Evolutionary conservation across 2,113 vertebrate species (phyloP).

Genomic region (Naja naja): DNA sequence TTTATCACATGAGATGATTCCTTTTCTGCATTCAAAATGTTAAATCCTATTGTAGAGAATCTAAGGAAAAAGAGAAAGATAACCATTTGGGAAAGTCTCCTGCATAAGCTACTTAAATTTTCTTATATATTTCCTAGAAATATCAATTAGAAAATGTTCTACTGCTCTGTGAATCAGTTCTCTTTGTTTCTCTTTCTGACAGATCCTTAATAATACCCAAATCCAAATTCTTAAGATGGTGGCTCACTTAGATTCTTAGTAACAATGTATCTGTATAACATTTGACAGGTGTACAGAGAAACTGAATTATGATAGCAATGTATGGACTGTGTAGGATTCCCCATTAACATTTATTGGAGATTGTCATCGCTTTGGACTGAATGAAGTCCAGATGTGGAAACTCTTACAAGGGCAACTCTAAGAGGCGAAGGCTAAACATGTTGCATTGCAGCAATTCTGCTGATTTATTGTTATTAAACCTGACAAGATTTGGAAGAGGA

Average conservation of each 20-base stretch:
- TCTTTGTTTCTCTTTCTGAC: background rate
- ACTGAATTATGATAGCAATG: slow-evolving; percentile 64
- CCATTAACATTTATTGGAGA: slow-evolving; percentile 76
- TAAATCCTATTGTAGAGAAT: background rate
- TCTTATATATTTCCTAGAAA: background rate
- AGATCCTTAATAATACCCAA: background rate
- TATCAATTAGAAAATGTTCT: background rate
- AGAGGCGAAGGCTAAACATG: slow-evolving; percentile 53
- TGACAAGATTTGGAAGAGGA: slow-evolving; percentile 68
- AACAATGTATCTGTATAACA: slow-evolving; percentile 46
- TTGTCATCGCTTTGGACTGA: slow-evolving; percentile 72
- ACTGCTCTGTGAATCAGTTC: background rate
- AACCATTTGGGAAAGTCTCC: background rate
- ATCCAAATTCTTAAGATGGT: background rate
- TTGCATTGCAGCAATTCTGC: slow-evolving; percentile 22
- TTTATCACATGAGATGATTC: background rate
- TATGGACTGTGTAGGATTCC: slow-evolving; percentile 65
- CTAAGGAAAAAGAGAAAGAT: background rate
- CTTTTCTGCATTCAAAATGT: background rate
- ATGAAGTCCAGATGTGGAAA: slow-evolving; percentile 77
- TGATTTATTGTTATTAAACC: slow-evolving; percentile 76
- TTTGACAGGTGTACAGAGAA: slow-evolving; percentile 68
- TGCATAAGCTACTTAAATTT: background rate
- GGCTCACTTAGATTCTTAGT: background rate
- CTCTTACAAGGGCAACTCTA: slow-evolving; percentile 48